phyloP scores from a whole-genome alignment of 2,888 invertebrate species.

The Altica lythri region DNA sequence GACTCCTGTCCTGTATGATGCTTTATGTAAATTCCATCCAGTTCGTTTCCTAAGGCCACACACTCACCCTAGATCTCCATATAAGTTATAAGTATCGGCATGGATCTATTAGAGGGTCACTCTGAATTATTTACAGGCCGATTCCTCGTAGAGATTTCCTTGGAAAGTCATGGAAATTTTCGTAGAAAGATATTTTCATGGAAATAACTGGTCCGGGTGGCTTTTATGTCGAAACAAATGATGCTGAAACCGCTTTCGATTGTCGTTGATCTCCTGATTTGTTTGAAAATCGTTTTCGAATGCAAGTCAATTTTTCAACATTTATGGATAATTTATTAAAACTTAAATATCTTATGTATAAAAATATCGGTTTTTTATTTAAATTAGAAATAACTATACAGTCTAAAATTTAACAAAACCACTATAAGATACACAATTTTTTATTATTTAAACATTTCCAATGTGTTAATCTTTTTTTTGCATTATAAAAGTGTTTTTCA shows the following conservation, averaged over 20 bases:
- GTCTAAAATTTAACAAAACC: too few relatives aligned
- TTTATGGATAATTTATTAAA: too few relatives aligned
- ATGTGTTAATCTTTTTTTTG: too few relatives aligned
- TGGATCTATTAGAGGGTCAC: conserved; percentile 54
- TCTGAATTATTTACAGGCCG: conserved; percentile 58
- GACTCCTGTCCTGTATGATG: conserved; percentile 29
- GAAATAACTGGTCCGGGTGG: conserved; percentile 46
- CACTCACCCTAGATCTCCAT: conserved; percentile 37
- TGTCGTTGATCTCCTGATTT: conserved; percentile 32
- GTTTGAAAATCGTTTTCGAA: conserved; percentile 34
- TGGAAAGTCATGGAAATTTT: conserved; percentile 41
- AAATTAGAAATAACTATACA: too few relatives aligned
- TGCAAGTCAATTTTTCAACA: too few relatives aligned
- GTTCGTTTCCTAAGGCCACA: conserved; percentile 26
- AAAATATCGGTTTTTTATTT: too few relatives aligned
- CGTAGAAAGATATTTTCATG: conserved; percentile 33
- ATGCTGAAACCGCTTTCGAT: conserved; percentile 40
- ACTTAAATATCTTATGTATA: too few relatives aligned
- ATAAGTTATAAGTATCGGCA: conserved; percentile 55
- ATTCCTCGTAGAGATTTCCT: conserved; percentile 51
- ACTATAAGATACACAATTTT: too few relatives aligned
- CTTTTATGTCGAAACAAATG: conserved; percentile 47
- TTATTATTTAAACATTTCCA: too few relatives aligned
- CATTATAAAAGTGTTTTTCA: too few relatives aligned
- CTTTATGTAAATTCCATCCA: conserved; percentile 46